Conservation (phyloP, 2,888 invertebrate species). For the Nomada ruficornis region DNA sequence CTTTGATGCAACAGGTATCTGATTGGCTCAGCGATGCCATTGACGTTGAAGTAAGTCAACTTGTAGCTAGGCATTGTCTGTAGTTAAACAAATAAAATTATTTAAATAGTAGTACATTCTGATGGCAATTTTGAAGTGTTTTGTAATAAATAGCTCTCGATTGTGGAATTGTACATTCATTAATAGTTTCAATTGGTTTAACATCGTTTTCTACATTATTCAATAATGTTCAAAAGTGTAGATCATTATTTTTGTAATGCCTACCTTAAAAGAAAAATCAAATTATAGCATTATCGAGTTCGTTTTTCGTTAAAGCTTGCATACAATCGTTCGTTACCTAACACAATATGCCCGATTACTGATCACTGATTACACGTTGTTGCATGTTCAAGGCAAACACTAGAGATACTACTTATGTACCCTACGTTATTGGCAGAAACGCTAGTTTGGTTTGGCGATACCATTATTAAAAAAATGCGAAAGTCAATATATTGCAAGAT, state of each 20-base stretch:
- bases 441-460: background rate
- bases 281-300: too few relatives aligned
- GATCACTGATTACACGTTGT: background rate
- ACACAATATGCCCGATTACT: background rate
- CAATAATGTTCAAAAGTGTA: too few relatives aligned
- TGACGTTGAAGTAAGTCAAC: slow-evolving; percentile 83
- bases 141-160: too few relatives aligned
- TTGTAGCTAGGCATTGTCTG: slow-evolving; percentile 77
- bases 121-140: too few relatives aligned
- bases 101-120: background rate
- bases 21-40: slow-evolving; percentile 83
- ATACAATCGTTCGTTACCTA: background rate
- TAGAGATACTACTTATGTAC: background rate
- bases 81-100: background rate
- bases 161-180: too few relatives aligned
- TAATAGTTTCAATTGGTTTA: too few relatives aligned
- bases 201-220: too few relatives aligned
- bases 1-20: slow-evolving; percentile 80
- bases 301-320: background rate
- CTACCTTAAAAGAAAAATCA: background rate
- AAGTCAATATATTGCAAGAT: too few relatives aligned
- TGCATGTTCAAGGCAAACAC: background rate
- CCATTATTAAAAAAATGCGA: too few relatives aligned
- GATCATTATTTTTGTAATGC: background rate
- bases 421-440: too few relatives aligned